Conservation (phyloP, 2,113 vertebrate species). For the Gorilla gorilla region DNA sequence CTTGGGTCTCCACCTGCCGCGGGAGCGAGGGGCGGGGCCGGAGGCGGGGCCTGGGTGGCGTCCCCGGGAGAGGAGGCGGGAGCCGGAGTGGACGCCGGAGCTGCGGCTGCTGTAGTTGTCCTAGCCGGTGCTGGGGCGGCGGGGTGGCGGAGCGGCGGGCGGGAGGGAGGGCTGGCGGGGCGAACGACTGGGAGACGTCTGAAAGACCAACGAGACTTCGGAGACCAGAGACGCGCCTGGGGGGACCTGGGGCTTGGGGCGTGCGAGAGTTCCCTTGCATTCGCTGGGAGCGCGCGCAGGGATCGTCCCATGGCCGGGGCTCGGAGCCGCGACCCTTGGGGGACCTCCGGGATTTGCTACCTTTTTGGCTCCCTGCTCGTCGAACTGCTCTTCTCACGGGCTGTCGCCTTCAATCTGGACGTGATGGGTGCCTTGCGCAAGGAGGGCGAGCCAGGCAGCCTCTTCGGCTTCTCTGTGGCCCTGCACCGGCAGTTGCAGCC, state of each 20-base stretch:
- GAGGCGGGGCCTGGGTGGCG: slow-evolving; percentile 30
- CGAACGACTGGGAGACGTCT: not conserved
- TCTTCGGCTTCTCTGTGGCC: slow-evolving; percentile 94
- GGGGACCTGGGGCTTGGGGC: not conserved
- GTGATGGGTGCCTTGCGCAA: slow-evolving; percentile 89
- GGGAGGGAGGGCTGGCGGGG: not conserved
- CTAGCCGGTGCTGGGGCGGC: not conserved
- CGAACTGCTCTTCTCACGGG: slow-evolving; percentile 69
- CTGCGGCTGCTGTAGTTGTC: not conserved
- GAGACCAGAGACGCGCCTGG: not conserved
- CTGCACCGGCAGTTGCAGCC: slow-evolving; percentile 92
- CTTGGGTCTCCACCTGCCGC: slow-evolving; percentile 58
- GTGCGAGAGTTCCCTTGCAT: not conserved
- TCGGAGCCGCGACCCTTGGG: slow-evolving; percentile 6
- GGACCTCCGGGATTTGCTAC: slow-evolving; percentile 35
- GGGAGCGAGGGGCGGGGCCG: slow-evolving; percentile 18
- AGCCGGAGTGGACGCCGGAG: not conserved
- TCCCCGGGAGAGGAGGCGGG: not conserved
- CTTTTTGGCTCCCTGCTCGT: slow-evolving; percentile 67
- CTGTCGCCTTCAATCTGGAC: slow-evolving; percentile 92
- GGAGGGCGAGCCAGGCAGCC: slow-evolving; percentile 89
- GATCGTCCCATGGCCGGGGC: slow-evolving; percentile 53
- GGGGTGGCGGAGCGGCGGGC: not conserved
- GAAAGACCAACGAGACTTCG: not conserved
- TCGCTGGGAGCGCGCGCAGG: not conserved